Percentiles rank a stretch among this genome's conserved stretches.
phyloP scores from a whole-genome alignment of 2,888 invertebrate species.

The Celastrina argiolus region DNA sequence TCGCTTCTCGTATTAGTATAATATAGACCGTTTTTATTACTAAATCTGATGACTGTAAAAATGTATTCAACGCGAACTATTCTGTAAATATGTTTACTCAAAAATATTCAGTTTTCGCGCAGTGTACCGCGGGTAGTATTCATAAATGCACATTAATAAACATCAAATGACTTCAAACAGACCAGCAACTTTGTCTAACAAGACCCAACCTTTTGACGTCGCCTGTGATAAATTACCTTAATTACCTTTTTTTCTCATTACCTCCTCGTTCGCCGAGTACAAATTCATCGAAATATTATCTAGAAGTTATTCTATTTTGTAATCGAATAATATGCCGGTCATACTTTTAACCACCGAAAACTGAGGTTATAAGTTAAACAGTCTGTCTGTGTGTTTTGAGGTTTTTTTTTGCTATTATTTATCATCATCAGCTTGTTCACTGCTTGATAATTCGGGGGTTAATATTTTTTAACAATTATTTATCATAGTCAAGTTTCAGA shows the following conservation, averaged over 20 bases:
- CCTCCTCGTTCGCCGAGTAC: slow-evolving; percentile 5
- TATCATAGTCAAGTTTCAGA: too few relatives aligned
- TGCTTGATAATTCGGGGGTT: too few relatives aligned
- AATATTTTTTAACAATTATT: too few relatives aligned
- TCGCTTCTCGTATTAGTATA: too few relatives aligned
- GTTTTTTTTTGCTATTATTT: background rate
- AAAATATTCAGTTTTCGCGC: background rate
- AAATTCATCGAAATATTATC: slow-evolving; percentile 7
- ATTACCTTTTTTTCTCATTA: slow-evolving; percentile 22
- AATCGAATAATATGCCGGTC: background rate
- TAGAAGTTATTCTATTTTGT: background rate
- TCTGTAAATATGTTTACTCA: background rate
- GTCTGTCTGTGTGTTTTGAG: too few relatives aligned
- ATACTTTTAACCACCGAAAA: background rate
- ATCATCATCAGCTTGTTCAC: too few relatives aligned
- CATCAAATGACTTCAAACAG: slow-evolving; percentile 21
- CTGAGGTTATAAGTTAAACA: too few relatives aligned
- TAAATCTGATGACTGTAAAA: background rate
- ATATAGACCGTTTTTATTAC: too few relatives aligned
- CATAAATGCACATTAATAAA: slow-evolving; percentile 17
- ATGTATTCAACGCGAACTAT: background rate
- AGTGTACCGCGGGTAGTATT: background rate
- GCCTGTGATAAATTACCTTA: slow-evolving; percentile 20
- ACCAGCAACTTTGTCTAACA: slow-evolving; percentile 17
- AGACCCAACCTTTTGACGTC: slow-evolving; percentile 21